These are phyloP conservation scores for Hesperia comma DNA, from an alignment of 2,888 invertebrate genomes.

Conservation along the genomic window DNA sequence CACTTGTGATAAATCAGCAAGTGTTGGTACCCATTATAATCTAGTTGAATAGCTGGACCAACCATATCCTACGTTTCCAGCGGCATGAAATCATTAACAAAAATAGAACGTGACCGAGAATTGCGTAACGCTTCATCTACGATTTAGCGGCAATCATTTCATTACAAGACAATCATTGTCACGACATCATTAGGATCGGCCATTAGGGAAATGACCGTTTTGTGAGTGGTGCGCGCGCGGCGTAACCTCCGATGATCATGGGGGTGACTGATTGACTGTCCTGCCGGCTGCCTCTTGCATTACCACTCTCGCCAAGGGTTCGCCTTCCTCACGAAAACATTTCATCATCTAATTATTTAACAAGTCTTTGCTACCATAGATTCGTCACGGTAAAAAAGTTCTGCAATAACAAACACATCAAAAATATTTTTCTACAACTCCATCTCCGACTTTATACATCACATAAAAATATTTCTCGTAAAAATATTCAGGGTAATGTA, in stretches of 20 bases:
- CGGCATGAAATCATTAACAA: constrained; percentile 6
- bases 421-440: no score
- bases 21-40: no score
- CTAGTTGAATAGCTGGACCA: background rate
- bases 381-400: no score
- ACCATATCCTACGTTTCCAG: background rate
- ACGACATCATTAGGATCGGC: constrained; percentile 14
- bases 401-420: no score
- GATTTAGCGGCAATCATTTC: constrained; percentile 23
- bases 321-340: background rate
- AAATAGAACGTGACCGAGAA: constrained; percentile 28
- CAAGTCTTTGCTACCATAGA: no score
- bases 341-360: no score
- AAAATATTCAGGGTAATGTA: no score
- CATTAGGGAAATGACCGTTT: constrained; percentile 21
- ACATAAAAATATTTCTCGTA: no score
- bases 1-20: no score
- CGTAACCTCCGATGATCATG: constrained; percentile 13
- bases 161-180: constrained; percentile 27
- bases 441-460: no score
- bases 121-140: constrained; percentile 23
- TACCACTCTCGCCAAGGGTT: background rate
- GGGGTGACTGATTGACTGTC: constrained; percentile 2
- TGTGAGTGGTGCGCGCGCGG: constrained; percentile 5
- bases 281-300: no score